phyloP scores from a whole-genome alignment of 2,888 invertebrate genomes.

The Drosophila suboccidentalis region DNA sequence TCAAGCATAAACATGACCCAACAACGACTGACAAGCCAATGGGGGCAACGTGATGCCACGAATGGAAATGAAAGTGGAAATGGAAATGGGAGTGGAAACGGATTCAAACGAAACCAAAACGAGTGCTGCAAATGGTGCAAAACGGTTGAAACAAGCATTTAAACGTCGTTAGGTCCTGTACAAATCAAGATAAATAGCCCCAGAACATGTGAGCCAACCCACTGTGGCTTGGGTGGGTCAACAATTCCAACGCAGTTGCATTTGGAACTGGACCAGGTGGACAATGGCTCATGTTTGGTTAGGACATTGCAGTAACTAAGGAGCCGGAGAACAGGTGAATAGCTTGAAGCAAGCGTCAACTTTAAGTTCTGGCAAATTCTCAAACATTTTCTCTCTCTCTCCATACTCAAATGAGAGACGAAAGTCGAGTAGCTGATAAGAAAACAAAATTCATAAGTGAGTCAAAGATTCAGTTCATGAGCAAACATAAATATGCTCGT shows the following conservation, averaged over 20 bases:
- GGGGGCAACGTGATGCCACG: constrained; percentile 43
- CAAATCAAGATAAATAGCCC: constrained; percentile 78
- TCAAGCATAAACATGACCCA: constrained; percentile 80
- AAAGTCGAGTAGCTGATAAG: no score
- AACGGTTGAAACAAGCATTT: constrained; percentile 70
- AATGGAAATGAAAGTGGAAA: constrained; percentile 30
- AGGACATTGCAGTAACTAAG: constrained; percentile 26
- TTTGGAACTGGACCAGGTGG: constrained; percentile 17
- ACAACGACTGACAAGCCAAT: constrained; percentile 62
- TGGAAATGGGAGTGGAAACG: constrained; percentile 25
- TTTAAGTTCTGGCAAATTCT: not conserved
- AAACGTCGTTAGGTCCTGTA: constrained; percentile 72
- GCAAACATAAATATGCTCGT: constrained; percentile 13
- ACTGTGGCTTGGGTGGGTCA: constrained; percentile 18
- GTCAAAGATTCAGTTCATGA: constrained; percentile 22
- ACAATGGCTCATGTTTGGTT: constrained; percentile 32
- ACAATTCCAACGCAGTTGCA: constrained; percentile 7
- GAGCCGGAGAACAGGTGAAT: not conserved
- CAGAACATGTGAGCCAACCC: constrained; percentile 63
- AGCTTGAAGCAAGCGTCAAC: not conserved
- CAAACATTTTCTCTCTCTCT: no score
- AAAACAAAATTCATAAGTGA: constrained; percentile 15
- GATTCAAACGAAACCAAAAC: constrained; percentile 24
- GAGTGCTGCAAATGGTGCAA: constrained; percentile 61
- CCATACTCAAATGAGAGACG: no score